Base-by-base conservation (phyloP, 2,797 vertebrate species). In the Hafferia zeledoni region DNA sequence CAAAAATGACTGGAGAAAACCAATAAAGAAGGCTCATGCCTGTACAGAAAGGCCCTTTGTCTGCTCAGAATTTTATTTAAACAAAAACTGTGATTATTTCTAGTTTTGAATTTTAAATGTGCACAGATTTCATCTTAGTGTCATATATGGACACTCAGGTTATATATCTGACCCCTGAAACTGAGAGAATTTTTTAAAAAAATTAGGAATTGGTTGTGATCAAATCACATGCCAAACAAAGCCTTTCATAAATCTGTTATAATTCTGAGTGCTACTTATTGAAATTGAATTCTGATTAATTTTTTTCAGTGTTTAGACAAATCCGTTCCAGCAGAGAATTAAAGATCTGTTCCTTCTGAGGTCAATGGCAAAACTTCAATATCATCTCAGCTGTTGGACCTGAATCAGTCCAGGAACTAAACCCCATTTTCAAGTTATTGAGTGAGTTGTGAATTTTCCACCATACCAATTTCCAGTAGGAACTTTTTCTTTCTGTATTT, bases 381-480 rank as follows among this genome's bases (percentile, higher is more conserved):
- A 52, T 44, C 17, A 82, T 70, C 82, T 69, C 76, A 81, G 74
- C 83, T 19, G 5, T 23, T 7, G 11, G 78, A 64, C 31, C 12
- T 55, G 33, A 82, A 94, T 89, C 85, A 50, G 56, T 76, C 67
- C 28, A 84, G 70, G 67, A 94, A 83, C 55, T 8, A 46, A 56
- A 35, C 16, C 55, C 35, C 44, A 82, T 94, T 84, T 93, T 91
- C 83, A 91, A 39, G 13, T 89, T 84, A 55, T 91, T 84, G 55
- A 90, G 79, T 30, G 30, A 94, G 43, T 9, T 50, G 63, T 83
- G 49, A 78, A 79, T 95, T 89, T 94, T 89, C 53, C 46, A 53
- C 64, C 25, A 61, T 23, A 43, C 15, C 10, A 5, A 55, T 89
- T 83, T 92, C 53, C 60, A 78, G 43, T 43, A 80, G 25, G n/a